Percentiles rank a stretch among this genome's conserved stretches.
Evolutionary conservation across 1,140 invertebrate genomes (phyloP).

Genomic region (Pogonus chalceus): DNA sequence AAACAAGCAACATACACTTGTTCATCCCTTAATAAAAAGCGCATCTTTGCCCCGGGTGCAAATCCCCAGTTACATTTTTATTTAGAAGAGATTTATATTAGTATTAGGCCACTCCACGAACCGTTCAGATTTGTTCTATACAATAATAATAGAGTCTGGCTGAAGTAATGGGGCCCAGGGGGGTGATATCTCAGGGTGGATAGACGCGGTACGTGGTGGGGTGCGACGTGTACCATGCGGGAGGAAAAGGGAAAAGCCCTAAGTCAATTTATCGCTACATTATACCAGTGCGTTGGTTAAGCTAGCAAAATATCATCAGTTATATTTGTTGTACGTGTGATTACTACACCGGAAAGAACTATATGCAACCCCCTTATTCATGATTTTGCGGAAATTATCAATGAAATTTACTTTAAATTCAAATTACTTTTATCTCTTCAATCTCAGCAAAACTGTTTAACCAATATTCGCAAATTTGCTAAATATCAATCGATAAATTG

Average conservation of each 20-base stretch:
- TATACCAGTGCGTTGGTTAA: conserved; percentile 34
- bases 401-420: no score
- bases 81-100: conserved; percentile 29
- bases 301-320: conserved; percentile 4
- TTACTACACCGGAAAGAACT: no score
- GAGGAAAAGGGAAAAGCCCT: conserved; percentile 14
- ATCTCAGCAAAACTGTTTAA: no score
- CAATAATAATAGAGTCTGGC: conserved; percentile 38
- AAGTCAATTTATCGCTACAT: conserved; percentile 38
- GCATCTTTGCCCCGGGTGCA: neutral
- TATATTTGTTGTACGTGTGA: no score
- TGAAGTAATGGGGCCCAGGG: conserved; percentile 33
- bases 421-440: no score
- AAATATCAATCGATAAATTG: no score
- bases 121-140: conserved; percentile 38
- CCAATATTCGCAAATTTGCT: no score
- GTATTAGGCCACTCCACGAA: conserved; percentile 35
- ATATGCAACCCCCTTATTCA: no score
- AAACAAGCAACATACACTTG: no score
- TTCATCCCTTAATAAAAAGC: conserved; percentile 5
- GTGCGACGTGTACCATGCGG: neutral
- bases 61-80: conserved; percentile 24
- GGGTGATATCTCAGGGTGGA: conserved; percentile 33
- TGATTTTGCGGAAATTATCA: no score
- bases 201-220: neutral